Base-by-base conservation (phyloP, 2,888 invertebrate genomes). In the Fragum sueziense region DNA sequence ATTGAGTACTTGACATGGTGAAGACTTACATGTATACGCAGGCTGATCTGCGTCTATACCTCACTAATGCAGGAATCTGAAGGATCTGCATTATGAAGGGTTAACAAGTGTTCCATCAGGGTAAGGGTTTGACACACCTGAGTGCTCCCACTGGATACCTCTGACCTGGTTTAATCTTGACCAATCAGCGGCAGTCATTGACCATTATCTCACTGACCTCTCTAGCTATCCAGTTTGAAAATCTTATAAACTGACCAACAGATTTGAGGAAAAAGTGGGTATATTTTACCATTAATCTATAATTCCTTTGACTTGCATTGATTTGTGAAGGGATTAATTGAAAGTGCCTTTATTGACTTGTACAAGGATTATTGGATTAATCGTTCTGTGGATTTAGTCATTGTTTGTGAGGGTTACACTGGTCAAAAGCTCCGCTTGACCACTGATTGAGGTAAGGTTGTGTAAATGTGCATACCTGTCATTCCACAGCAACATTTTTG, bases 151-250 rank as follows among this genome's bases (percentile, higher is more conserved):
- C 65, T 65, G 25, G 65, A 65, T 65, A 41, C 65, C 65, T n/a
- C 65, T 65, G 65, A 41, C 37, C 41, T 65, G 65, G 22, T 41
- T 65, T 65, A n/a, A 37, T 41, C 25, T 25, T 41, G 41, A 41
- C 65, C 65, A 65, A 65, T 65, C 34, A 34, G 41, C 25, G 20
- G n/a, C 34, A 25, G 22, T 41, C 65, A 37, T 22, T 65, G 65
- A 65, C 65, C 65, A 65, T 65, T 65, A 41, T 65, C 37, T 65
- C 65, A 65, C 41, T 65, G 41, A 27, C n/a, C 65, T 22, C n/a
- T n/a, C 41, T 41, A 34, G 47, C 41, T 65, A 41, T 25, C 41
- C 65, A 65, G 65, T 65, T 65, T 41, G 27, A 65, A 65, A 65
- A 41, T 65, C 27, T 4, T 20, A 61, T 22, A 61, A n/a, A n/a